Conservation (phyloP, 1,140 invertebrate genomes). For the Vollenhovia emeryi region DNA sequence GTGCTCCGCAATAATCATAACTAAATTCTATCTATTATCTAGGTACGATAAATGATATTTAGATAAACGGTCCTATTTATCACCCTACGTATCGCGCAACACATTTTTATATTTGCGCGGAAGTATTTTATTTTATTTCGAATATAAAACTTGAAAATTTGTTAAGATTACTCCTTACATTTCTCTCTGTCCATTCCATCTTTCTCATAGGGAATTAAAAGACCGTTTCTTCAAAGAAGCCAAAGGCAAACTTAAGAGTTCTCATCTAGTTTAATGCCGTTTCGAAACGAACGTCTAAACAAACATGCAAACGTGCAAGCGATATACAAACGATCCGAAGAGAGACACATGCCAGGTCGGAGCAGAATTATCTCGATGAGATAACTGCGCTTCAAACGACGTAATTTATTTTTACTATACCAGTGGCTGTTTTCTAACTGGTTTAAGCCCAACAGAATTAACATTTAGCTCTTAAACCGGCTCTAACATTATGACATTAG, state of each 20-base stretch:
- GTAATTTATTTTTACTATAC: conserved; percentile 55
- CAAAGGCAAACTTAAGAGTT: neutral
- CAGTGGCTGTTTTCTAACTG: neutral
- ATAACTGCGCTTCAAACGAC: neutral
- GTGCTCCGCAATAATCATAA: conserved; percentile 9
- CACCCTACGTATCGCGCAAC: neutral
- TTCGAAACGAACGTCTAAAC: conserved; percentile 12
- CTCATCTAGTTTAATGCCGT: conserved; percentile 13
- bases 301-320: conserved; percentile 42
- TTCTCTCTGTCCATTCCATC: neutral
- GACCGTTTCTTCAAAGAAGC: neutral
- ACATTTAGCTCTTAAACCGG: neutral
- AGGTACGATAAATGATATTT: neutral
- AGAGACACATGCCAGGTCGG: conserved; percentile 61
- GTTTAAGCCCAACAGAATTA: neutral
- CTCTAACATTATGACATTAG: neutral
- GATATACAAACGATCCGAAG: conserved; percentile 67
- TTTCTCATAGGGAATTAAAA: neutral
- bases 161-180: neutral
- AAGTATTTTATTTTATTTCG: neutral
- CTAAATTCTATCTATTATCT: neutral
- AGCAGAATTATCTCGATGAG: conserved; percentile 26
- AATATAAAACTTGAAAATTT: neutral
- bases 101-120: neutral
- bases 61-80: conserved; percentile 29